Evolutionary conservation across 2,113 vertebrate genomes (phyloP).

Genomic region (Cairina moschata): DNA sequence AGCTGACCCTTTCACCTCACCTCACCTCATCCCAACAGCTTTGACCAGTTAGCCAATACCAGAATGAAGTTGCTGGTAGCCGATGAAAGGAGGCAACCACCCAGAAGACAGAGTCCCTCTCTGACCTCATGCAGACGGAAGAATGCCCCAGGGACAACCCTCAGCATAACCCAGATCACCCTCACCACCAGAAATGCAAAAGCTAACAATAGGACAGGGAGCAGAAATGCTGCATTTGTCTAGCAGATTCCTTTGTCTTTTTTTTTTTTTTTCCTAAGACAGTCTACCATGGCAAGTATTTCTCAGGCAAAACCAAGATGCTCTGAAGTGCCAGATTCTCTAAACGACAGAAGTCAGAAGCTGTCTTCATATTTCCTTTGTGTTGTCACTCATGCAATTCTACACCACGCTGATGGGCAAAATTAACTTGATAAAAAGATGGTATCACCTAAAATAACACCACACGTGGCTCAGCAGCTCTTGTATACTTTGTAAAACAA

Average conservation of each 20-base stretch:
- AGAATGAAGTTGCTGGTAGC: background rate
- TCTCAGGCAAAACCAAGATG: background rate
- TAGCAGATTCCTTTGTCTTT: background rate
- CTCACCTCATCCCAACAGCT: background rate
- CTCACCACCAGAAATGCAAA: background rate
- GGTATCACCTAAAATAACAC: background rate
- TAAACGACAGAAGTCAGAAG: background rate
- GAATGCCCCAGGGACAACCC: background rate
- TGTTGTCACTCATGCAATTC: background rate
- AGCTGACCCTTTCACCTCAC: background rate
- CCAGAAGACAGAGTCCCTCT: background rate
- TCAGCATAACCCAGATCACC: background rate
- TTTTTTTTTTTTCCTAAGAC: background rate
- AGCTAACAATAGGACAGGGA: background rate
- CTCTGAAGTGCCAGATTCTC: background rate
- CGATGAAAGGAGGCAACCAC: background rate
- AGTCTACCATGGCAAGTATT: background rate
- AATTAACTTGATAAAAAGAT: background rate
- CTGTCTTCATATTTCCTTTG: background rate
- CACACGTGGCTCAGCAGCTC: background rate
- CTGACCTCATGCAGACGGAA: background rate
- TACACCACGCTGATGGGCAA: background rate
- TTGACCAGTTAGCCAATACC: background rate
- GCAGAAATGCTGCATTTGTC: background rate
- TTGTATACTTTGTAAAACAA: background rate